Evolutionary conservation across 2,113 vertebrate species (phyloP), one percentile per base, ranked within the genome.

Genomic region (Coracopsis vasa): DNA sequence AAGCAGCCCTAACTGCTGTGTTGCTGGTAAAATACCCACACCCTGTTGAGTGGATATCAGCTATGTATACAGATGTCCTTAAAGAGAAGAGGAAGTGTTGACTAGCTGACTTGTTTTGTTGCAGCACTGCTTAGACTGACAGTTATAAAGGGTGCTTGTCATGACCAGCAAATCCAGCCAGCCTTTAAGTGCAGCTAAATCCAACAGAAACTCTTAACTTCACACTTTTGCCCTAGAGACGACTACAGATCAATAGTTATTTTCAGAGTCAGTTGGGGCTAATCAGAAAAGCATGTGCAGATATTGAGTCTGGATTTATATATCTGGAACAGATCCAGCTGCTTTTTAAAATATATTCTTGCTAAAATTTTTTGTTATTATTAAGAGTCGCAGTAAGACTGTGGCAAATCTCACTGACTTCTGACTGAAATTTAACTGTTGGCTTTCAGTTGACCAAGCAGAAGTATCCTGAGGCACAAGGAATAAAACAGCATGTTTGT

Each of bases 141-240:
- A 94, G 91, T 98, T 97, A 90, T 78, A 97, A 97, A 96, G 91
- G 95, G 79, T 91, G 87, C 77, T 94, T 97, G 90, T 91, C 89
- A 92, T 77, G 94, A 90, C 89, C 96, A 97, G 94, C 88, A 98
- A 97, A 98, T 97, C 94, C 95, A 98, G 87, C 65, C 44, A 75
- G 92, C 91, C 88, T 97, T 96, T 91, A 96, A 97, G 85, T 96
- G 96, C 79, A 84, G 67, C 85, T 97, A 97, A 98, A 98, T 98
- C 97, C 97, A 97, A 96, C 64, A 97, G 97, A 98, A 98, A 98
- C 96, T 97, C 97, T 98, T 92, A 97, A 84, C 95, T 97, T 97
- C 86, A 94, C 73, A 64, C 88, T 95, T 96, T 95, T 94, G 94
- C 97, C 95, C 92, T 93, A 47, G 94, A 97, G 97, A 98, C 0